A percentile compares a stretch with the other conserved stretches of the same genome.
Evolutionary conservation across 2,888 invertebrate genomes (phyloP).

Genomic region (Rhorus exstirpatorius): DNA sequence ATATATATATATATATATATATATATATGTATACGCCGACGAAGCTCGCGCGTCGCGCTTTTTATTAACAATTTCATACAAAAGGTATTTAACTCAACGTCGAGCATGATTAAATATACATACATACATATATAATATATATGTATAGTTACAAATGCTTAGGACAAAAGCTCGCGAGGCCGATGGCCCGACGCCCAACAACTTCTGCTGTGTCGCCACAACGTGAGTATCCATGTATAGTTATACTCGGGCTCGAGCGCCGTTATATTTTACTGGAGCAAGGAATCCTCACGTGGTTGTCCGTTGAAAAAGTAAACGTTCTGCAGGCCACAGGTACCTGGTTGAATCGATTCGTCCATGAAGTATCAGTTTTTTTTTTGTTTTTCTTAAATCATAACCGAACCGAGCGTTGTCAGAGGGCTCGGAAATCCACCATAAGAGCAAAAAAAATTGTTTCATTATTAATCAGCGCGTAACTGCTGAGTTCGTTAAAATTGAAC

Average conservation of each 20-base stretch:
- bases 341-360: too few relatives aligned
- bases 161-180: constrained; percentile 48
- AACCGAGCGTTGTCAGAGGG: too few relatives aligned
- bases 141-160: background rate
- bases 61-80: constrained; percentile 82
- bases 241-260: background rate
- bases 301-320: background rate
- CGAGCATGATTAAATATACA: constrained; percentile 6
- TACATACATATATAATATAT: constrained; percentile 12
- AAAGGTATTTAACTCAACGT: constrained; percentile 73
- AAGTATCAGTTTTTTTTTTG: too few relatives aligned
- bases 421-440: too few relatives aligned
- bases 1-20: too few relatives aligned
- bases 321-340: constrained; percentile 14
- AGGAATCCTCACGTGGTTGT: constrained; percentile 10
- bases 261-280: constrained; percentile 13
- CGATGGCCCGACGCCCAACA: constrained; percentile 54
- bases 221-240: constrained; percentile 6
- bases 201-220: constrained; percentile 23
- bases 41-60: constrained; percentile 64
- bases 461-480: too few relatives aligned
- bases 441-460: too few relatives aligned
- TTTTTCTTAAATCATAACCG: too few relatives aligned
- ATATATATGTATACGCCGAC: constrained; percentile 2
- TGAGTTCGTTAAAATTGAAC: too few relatives aligned